Conservation (phyloP, 2,113 vertebrate species). For the Microtus pennsylvanicus region DNA sequence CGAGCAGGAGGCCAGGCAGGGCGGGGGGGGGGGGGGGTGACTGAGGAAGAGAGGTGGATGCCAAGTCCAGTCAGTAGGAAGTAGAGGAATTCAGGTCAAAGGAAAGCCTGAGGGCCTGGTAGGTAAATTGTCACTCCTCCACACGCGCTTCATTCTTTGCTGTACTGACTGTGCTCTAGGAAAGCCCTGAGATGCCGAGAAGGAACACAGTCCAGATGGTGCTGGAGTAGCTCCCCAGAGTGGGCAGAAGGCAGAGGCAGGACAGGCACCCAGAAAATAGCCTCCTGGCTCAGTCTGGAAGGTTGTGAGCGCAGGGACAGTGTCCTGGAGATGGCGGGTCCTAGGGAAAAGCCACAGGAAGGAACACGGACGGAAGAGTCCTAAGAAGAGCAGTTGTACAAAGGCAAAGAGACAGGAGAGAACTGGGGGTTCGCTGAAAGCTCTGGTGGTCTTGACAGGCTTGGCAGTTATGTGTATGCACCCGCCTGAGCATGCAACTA, state of each 20-base stretch:
- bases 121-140: not conserved
- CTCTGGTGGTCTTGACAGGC: not conserved
- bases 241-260: not conserved
- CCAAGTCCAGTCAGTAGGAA: not conserved
- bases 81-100: not conserved
- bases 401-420: not conserved
- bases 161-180: not conserved
- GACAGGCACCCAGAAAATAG: not conserved
- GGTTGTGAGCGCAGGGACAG: rapidly evolving
- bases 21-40: not conserved
- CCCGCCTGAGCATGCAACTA: not conserved
- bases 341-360: not conserved
- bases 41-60: not conserved
- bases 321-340: not conserved
- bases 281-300: not conserved
- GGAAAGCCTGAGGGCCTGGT: not conserved
- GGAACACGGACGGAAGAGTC: not conserved
- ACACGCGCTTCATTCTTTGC: not conserved
- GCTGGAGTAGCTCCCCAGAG: not conserved
- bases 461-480: not conserved
- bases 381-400: not conserved
- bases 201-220: not conserved
- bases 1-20: not conserved
- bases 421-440: not conserved
- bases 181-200: not conserved